Evolutionary conservation across 2,797 vertebrate species (phyloP).

Genomic region (Botia kubotai): DNA sequence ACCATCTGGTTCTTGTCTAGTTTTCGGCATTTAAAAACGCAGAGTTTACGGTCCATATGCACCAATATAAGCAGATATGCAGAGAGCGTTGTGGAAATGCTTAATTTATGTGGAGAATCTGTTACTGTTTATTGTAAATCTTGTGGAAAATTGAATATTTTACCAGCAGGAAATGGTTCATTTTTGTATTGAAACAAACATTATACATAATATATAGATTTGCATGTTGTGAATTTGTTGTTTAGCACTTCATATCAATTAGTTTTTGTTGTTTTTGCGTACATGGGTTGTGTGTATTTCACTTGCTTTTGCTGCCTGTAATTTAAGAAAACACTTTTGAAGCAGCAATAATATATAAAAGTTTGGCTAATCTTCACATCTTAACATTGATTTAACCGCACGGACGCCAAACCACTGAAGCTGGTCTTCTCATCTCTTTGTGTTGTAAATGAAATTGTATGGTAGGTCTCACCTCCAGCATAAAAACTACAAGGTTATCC

Average conservation of each 20-base stretch:
- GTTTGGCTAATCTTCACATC: no score
- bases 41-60: constrained; percentile 42
- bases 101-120: constrained; percentile 16
- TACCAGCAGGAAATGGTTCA: not conserved
- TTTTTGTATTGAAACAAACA: not conserved
- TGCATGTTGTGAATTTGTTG: not conserved
- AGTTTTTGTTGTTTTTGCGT: not conserved
- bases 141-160: constrained; percentile 7
- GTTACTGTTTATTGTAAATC: constrained; percentile 31
- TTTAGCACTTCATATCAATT: not conserved
- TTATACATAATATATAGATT: not conserved
- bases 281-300: not conserved
- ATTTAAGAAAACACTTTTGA: no score
- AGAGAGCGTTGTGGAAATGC: not conserved
- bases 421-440: constrained; percentile 57
- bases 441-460: constrained; percentile 59
- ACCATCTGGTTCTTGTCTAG: constrained; percentile 64
- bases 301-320: no score
- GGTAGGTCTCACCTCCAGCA: constrained; percentile 61
- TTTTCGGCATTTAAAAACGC: constrained; percentile 45
- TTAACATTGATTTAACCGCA: not conserved
- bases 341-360: no score
- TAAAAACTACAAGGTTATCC: constrained; percentile 68
- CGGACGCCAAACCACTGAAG: not conserved
- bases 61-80: constrained; percentile 27